A percentile compares a stretch with the other conserved stretches of the same genome.
phyloP scores from a whole-genome alignment of 2,888 invertebrate species.

The Conchocele bisecta region DNA sequence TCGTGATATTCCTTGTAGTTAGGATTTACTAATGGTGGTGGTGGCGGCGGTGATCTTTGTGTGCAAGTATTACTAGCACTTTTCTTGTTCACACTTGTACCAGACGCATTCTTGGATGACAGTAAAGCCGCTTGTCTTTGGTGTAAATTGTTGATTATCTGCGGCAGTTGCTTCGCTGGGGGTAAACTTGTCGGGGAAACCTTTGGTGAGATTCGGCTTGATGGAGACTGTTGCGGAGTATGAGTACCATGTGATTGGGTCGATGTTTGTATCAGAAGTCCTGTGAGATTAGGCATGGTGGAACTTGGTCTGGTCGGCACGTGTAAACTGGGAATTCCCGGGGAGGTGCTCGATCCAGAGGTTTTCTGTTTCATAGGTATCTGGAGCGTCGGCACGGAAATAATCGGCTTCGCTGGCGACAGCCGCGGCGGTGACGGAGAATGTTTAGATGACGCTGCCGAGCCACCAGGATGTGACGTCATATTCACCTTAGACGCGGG shows the following conservation, averaged over 20 bases:
- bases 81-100: background rate
- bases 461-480: background rate
- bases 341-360: background rate
- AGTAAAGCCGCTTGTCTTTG: background rate
- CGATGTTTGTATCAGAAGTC: too few relatives aligned
- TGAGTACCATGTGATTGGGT: too few relatives aligned
- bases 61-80: too few relatives aligned
- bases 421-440: too few relatives aligned
- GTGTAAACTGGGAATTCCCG: background rate
- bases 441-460: too few relatives aligned
- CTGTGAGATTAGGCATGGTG: background rate
- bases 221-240: background rate
- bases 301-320: background rate
- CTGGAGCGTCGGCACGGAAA: conserved; percentile 9
- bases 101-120: background rate
- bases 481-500: conserved; percentile 28
- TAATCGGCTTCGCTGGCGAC: too few relatives aligned
- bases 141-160: background rate
- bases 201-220: background rate
- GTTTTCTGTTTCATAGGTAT: conserved; percentile 13
- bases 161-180: too few relatives aligned
- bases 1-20: conserved; percentile 38
- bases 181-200: background rate
- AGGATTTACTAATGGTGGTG: background rate
- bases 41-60: background rate